Evolutionary conservation across 1,140 invertebrate genomes (phyloP).

Genomic region (Drosophila ercepeae): DNA sequence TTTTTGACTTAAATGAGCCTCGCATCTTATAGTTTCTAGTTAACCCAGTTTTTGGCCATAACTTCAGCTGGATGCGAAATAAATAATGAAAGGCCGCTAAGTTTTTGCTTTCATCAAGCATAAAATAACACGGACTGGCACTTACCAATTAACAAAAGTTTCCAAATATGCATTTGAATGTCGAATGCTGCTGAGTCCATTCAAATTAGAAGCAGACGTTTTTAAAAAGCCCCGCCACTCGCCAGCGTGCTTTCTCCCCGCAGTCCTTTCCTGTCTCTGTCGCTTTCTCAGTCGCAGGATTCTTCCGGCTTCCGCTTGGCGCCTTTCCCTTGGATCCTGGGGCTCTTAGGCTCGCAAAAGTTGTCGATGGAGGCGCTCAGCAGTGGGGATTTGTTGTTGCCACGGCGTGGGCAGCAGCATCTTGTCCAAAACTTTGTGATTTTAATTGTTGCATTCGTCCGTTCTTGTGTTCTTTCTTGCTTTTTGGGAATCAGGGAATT

Average conservation of each 20-base stretch:
- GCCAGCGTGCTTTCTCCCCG: constrained; percentile 26
- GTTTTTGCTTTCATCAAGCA: constrained; percentile 44
- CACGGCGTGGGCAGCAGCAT: constrained; percentile 65
- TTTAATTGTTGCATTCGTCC: constrained; percentile 75
- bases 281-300: constrained; percentile 10
- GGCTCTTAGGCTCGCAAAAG: constrained; percentile 36
- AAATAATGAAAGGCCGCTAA: constrained; percentile 11
- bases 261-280: constrained; percentile 1
- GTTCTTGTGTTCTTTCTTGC: constrained; percentile 4
- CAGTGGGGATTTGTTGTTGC: constrained; percentile 60
- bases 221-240: constrained; percentile 50
- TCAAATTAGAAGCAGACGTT: constrained; percentile 79
- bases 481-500: neutral
- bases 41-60: constrained; percentile 2
- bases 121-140: constrained; percentile 57
- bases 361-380: constrained; percentile 66
- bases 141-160: constrained; percentile 84
- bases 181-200: constrained; percentile 83
- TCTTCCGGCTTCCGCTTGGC: constrained; percentile 1
- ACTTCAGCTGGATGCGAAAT: constrained; percentile 2
- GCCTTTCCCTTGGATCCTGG: neutral
- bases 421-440: constrained; percentile 71
- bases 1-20: neutral
- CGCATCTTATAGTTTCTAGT: neutral
- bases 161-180: constrained; percentile 84